These are phyloP conservation scores for Tyria jacobaeae DNA, from an alignment of 2,888 invertebrate species.

Conservation along the genomic window DNA sequence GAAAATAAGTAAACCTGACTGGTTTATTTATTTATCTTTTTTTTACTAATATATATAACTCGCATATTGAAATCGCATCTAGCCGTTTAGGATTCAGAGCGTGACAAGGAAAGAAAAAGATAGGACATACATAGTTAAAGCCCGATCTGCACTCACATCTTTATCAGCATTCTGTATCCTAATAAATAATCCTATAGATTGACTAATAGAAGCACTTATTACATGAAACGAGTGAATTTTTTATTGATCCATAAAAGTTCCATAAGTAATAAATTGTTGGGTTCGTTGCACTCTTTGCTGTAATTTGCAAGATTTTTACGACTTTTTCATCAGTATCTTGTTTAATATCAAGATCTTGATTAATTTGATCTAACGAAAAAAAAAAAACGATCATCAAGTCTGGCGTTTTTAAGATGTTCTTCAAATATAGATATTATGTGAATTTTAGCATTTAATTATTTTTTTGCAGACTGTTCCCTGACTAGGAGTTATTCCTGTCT, in stretches of 20 bases:
- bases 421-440: conserved; percentile 6
- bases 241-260: conserved; percentile 76
- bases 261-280: conserved; percentile 72
- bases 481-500: too few relatives aligned
- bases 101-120: too few relatives aligned
- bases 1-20: too few relatives aligned
- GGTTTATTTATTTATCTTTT: too few relatives aligned
- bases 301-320: conserved; percentile 62
- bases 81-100: too few relatives aligned
- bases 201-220: conserved; percentile 22
- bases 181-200: not conserved
- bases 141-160: not conserved
- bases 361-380: conserved; percentile 33
- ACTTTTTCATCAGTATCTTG: conserved; percentile 29
- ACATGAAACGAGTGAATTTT: conserved; percentile 74
- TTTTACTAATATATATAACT: too few relatives aligned
- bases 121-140: not conserved
- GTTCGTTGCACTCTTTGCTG: conserved; percentile 67
- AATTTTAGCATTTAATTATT: too few relatives aligned
- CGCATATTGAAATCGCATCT: too few relatives aligned
- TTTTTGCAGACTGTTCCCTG: too few relatives aligned
- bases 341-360: conserved; percentile 36
- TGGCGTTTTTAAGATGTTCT: not conserved
- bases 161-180: not conserved
- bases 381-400: conserved; percentile 26